A percentile compares a stretch with the other conserved stretches of the same genome.
These are phyloP conservation scores for Lasioglossum marginatum DNA, from an alignment of 2,888 invertebrate species.

Conservation along the genomic window DNA sequence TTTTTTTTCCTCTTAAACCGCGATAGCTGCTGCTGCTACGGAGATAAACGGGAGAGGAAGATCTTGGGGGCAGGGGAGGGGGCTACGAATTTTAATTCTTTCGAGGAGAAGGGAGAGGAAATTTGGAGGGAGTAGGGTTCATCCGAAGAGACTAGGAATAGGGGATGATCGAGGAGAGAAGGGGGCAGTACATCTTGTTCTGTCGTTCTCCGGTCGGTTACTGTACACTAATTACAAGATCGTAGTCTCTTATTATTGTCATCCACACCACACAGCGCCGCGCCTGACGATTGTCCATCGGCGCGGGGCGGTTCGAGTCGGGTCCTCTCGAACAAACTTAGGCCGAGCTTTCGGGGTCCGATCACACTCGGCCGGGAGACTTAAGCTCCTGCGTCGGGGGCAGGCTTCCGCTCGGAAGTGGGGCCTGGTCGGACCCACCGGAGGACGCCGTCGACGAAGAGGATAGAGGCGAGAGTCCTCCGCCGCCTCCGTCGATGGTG, in stretches of 20 bases:
- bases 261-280: constrained; percentile 75
- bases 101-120: constrained; percentile 7
- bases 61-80: not conserved
- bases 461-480: constrained; percentile 85
- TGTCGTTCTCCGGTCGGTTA: constrained; percentile 63
- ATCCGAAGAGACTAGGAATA: constrained; percentile 24
- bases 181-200: constrained; percentile 49
- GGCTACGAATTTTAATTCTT: constrained; percentile 50
- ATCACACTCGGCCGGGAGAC: constrained; percentile 83
- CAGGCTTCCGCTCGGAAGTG: constrained; percentile 76
- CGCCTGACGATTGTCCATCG: constrained; percentile 15
- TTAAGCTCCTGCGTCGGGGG: constrained; percentile 81
- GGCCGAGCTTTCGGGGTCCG: constrained; percentile 30
- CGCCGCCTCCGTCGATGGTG: constrained; percentile 83
- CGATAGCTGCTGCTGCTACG: constrained; percentile 62
- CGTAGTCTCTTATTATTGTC: constrained; percentile 80
- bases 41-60: constrained; percentile 42
- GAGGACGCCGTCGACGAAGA: constrained; percentile 87
- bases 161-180: not conserved
- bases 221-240: constrained; percentile 84
- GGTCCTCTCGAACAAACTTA: constrained; percentile 45
- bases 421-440: constrained; percentile 84
- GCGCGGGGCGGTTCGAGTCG: constrained; percentile 62
- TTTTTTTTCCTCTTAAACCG: constrained; percentile 45
- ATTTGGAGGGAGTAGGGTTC: constrained; percentile 4